Percentiles rank a stretch among this genome's conserved stretches.
Conservation (phyloP, 2,888 invertebrate genomes). For the Erebia palarica region DNA sequence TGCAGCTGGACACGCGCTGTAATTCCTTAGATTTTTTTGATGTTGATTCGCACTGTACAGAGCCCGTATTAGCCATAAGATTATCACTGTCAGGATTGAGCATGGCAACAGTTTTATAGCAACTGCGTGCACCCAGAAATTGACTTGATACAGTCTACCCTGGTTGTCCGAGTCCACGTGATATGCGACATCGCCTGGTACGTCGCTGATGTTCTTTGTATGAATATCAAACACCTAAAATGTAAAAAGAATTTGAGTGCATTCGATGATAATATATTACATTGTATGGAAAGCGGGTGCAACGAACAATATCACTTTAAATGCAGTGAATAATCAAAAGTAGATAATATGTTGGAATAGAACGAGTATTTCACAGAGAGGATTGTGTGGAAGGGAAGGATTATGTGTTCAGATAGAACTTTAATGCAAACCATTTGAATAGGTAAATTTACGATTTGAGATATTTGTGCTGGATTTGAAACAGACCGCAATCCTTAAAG, state of each 20-base stretch:
- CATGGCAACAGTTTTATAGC: conserved; percentile 92
- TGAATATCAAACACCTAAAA: conserved; percentile 76
- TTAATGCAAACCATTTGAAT: neutral
- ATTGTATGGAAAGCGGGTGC: conserved; percentile 44
- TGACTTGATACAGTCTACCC: conserved; percentile 85
- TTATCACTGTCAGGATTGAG: conserved; percentile 88
- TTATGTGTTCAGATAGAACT: neutral
- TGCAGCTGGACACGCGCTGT: conserved; percentile 81
- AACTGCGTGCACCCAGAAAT: conserved; percentile 92
- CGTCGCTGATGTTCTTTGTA: conserved; percentile 72
- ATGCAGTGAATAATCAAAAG: conserved; percentile 28
- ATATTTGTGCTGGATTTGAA: neutral
- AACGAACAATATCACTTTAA: conserved; percentile 22
- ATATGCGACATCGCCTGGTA: conserved; percentile 67
- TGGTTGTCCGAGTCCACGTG: conserved; percentile 81
- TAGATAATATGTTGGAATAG: conserved; percentile 6
- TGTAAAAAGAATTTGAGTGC: conserved; percentile 32
- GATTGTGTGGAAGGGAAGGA: conserved; percentile 15
- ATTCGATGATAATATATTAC: conserved; percentile 57
- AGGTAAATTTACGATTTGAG: neutral
- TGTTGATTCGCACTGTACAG: conserved; percentile 89
- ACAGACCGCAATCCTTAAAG: neutral
- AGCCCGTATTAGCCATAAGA: conserved; percentile 86
- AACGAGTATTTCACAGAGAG: neutral
- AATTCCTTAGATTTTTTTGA: conserved; percentile 86